Percentiles rank a stretch among this genome's conserved stretches.
Conservation (phyloP, 53 echinoderm and acorn worm species). For the Paracentrotus lividus region DNA sequence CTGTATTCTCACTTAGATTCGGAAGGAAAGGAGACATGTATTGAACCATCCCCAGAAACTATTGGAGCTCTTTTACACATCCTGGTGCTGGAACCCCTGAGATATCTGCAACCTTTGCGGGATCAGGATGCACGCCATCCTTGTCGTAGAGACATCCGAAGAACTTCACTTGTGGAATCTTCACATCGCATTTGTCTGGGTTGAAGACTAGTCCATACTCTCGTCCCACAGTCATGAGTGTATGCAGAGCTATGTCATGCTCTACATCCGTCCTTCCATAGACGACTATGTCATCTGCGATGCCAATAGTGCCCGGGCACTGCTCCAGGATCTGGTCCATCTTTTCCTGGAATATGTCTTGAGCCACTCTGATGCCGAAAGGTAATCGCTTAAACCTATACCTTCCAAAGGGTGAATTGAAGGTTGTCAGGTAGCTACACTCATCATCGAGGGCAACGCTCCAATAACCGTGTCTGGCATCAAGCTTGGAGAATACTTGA, state of each 20-base stretch:
- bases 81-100: constrained; percentile 49
- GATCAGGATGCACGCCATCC: constrained; percentile 70
- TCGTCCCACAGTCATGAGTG: constrained; percentile 68
- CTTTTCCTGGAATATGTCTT: constrained; percentile 16
- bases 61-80: constrained; percentile 41
- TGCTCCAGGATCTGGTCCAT: constrained; percentile 7
- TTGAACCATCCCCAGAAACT: constrained; percentile 75
- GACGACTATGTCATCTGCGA: constrained; percentile 50
- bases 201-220: constrained; percentile 76
- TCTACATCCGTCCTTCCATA: constrained; percentile 67
- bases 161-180: constrained; percentile 12
- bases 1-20: constrained; percentile 40
- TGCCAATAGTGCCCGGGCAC: not conserved
- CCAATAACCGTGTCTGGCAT: constrained; percentile 78
- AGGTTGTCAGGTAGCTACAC: constrained; percentile 5
- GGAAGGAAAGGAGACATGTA: constrained; percentile 68
- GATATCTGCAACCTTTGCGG: constrained; percentile 67
- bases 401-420: constrained; percentile 77
- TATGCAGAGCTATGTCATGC: constrained; percentile 69
- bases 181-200: constrained; percentile 70
- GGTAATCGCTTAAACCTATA: constrained; percentile 72
- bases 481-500: constrained; percentile 72
- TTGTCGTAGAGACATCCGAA: constrained; percentile 67
- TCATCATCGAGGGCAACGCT: constrained; percentile 67
- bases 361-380: constrained; percentile 77